Base-by-base conservation (phyloP, 2,113 vertebrate species). In the Okapia johnstoni region DNA sequence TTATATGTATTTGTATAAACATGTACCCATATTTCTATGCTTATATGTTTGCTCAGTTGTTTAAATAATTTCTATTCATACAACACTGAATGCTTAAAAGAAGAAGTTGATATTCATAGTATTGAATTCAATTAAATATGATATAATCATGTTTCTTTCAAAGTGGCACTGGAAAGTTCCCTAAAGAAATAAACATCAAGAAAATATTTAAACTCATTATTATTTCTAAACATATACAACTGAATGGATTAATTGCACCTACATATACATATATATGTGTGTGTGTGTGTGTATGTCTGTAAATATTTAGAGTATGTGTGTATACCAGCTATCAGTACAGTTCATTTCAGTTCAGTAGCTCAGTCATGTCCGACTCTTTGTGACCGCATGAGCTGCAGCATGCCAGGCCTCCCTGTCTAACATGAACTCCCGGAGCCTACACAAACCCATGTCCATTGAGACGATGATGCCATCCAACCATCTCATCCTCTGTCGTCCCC, bases 101-200 rank as follows among this genome's bases (percentile, higher is more conserved):
- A 52, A 25, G 63, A 63, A 25, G 63, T 17, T 28, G 14, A 86
- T 88, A 50, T 77, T 66, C 54, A n/a, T 83, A 83, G 10, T 60
- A 77, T 6, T 60, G 21, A 77, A 88, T 77, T 79, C 57, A 91
- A 10, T 77, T 81, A 95, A 85, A 52, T 61, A 91, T 23, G 6
- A 58, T 58, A 55, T 77, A 14, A n/a, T 85, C 21, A 83, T 21
- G 3, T 70, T 83, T 95, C 25, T 80, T 88, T 17, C 12, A 63
- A n/a, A 80, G 17, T 88, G 11, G 66, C 43, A 94, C 9, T 88
- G 5, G 15, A 88, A 23, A 94, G 40, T 60, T 58, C 40, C 11
- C 8, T 80, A 11, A 63, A n/a, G 13, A 36, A 48, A 88, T 96
- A 88, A 88, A 70, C 48, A 30, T 55, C 3, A 61, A 73, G 50